These are phyloP conservation scores for Chlorops oryzae DNA, from an alignment of 1,140 invertebrate genomes.

Conservation along the genomic window DNA sequence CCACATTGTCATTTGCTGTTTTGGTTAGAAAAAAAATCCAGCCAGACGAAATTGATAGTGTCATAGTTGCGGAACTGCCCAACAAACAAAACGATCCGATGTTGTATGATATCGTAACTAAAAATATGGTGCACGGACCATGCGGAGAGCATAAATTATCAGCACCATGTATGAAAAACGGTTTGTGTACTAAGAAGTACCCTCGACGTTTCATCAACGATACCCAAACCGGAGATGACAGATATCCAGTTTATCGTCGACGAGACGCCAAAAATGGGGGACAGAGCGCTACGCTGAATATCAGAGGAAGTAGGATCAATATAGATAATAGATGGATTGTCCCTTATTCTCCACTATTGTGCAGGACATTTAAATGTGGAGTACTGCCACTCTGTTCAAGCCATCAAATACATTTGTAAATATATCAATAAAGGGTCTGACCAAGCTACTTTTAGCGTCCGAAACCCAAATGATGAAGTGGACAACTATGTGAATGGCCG, in stretches of 20 bases:
- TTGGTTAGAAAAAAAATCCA: conserved; percentile 3
- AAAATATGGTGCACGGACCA: conserved; percentile 1
- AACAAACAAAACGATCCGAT: conserved; percentile 37
- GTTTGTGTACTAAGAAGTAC: background rate
- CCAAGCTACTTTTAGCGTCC: conserved; percentile 2
- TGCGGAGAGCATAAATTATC: background rate
- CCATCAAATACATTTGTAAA: conserved; percentile 49
- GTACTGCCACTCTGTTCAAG: conserved; percentile 30
- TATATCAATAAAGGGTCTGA: too few relatives aligned
- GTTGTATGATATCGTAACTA: conserved; percentile 40
- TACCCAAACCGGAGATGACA: background rate
- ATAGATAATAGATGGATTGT: background rate
- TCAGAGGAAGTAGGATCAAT: background rate
- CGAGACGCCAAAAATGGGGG: background rate
- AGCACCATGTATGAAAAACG: background rate
- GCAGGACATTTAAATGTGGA: conserved; percentile 27
- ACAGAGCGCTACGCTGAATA: background rate
- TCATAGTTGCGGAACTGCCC: too few relatives aligned
- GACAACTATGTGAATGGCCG: background rate
- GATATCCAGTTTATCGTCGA: background rate
- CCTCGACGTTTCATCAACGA: background rate
- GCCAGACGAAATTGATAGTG: too few relatives aligned
- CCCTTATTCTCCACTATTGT: background rate
- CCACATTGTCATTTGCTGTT: conserved; percentile 13
- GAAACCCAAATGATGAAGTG: background rate